These are phyloP conservation scores for Hippocampus guttulatus DNA, from an alignment of 2,113 vertebrate species.

Conservation along the genomic window DNA sequence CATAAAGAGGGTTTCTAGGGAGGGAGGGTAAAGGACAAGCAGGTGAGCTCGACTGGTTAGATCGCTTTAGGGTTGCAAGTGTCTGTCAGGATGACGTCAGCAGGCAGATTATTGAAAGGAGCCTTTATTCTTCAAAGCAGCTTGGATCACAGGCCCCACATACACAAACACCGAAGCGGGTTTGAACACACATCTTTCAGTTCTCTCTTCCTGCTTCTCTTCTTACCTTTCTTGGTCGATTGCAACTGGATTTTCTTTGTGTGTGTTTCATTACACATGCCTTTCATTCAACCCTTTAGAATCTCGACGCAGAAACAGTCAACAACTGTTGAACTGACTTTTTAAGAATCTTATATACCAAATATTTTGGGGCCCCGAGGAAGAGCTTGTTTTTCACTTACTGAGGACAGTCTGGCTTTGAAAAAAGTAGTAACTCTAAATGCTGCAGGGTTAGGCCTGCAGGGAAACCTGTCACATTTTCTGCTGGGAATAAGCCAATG, in stretches of 20 bases:
- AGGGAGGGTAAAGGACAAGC: constrained; percentile 33
- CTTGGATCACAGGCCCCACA: constrained; percentile 26
- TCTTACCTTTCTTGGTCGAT: constrained; percentile 11
- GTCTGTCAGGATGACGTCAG: constrained; percentile 36
- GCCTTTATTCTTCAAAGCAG: constrained; percentile 52
- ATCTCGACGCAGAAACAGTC: background rate
- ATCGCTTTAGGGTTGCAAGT: constrained; percentile 45
- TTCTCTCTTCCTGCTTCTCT: constrained; percentile 10
- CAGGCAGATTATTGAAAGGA: constrained; percentile 28
- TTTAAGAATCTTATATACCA: background rate
- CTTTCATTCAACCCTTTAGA: background rate
- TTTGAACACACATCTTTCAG: constrained; percentile 23
- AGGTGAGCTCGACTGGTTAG: constrained; percentile 49
- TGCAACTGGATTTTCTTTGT: constrained; percentile 11
- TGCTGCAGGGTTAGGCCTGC: background rate
- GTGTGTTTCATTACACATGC: background rate
- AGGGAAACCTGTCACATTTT: background rate
- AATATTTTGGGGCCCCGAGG: background rate
- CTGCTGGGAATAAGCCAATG: background rate
- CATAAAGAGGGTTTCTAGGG: constrained; percentile 28
- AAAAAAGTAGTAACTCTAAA: background rate
- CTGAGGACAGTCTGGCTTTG: too few relatives aligned
- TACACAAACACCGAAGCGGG: constrained; percentile 6
- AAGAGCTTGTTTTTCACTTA: background rate
- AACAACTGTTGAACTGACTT: background rate